phyloP scores from a whole-genome alignment of 2,797 vertebrate species.

The Anomalospiza imberbis region DNA sequence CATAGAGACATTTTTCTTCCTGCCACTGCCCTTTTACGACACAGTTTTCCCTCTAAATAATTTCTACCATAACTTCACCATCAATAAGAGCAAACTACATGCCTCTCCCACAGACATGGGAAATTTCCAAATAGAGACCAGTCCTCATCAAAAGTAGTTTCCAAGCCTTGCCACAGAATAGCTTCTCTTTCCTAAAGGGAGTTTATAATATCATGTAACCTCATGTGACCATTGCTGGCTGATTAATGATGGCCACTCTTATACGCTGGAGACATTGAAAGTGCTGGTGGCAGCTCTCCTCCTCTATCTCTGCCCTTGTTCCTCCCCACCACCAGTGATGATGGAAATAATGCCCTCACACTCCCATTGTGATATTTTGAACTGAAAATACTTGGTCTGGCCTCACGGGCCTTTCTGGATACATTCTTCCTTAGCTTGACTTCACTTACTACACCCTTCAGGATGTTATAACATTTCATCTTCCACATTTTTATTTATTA shows the following conservation, averaged over 20 bases:
- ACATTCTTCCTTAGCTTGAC: neutral
- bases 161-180: neutral
- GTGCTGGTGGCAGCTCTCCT: neutral
- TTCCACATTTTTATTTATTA: slow-evolving; percentile 52
- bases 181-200: neutral
- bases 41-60: neutral
- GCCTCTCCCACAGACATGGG: neutral
- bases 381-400: neutral
- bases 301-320: neutral
- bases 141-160: neutral
- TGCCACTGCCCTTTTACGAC: neutral
- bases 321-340: neutral
- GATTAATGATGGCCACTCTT: neutral
- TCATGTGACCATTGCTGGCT: neutral
- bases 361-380: neutral
- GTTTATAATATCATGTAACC: neutral
- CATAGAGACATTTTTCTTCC: neutral
- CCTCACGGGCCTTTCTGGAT: neutral
- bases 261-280: neutral
- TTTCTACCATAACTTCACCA: neutral
- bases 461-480: slow-evolving; percentile 30
- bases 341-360: neutral
- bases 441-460: slow-evolving; percentile 4
- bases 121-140: neutral
- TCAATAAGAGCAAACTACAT: neutral